phyloP scores from a whole-genome alignment of 2,888 invertebrate species.

The Caenorhabditis sp. region DNA sequence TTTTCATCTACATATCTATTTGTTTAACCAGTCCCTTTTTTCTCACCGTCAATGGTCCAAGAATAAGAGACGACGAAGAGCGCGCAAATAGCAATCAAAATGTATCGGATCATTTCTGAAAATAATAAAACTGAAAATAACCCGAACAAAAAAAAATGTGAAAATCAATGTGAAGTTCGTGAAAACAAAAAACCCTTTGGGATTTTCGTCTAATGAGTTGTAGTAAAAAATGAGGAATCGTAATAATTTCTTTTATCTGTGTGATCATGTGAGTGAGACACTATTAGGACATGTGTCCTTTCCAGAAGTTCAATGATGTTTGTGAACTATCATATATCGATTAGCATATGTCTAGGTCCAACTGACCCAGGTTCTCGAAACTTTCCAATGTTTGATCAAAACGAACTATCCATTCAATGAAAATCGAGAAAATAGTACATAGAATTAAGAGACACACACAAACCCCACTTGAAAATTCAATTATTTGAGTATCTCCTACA shows the following conservation, averaged over 20 bases:
- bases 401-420: neutral
- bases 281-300: too few relatives aligned
- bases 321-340: too few relatives aligned
- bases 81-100: constrained; percentile 13
- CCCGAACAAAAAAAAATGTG: neutral
- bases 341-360: too few relatives aligned
- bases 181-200: too few relatives aligned
- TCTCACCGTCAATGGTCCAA: constrained; percentile 41
- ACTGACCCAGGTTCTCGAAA: too few relatives aligned
- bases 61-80: constrained; percentile 19
- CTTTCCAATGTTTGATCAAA: neutral
- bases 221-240: too few relatives aligned
- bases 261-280: too few relatives aligned
- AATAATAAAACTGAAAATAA: neutral
- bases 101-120: neutral
- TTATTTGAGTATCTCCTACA: neutral
- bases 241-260: too few relatives aligned
- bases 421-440: neutral
- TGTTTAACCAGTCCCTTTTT: neutral
- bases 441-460: constrained; percentile 9
- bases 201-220: too few relatives aligned
- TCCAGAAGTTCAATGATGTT: too few relatives aligned
- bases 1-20: neutral
- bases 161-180: too few relatives aligned
- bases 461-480: constrained; percentile 24